Evolutionary conservation across 2,888 invertebrate genomes (phyloP).

Genomic region (Melipona beecheii): DNA sequence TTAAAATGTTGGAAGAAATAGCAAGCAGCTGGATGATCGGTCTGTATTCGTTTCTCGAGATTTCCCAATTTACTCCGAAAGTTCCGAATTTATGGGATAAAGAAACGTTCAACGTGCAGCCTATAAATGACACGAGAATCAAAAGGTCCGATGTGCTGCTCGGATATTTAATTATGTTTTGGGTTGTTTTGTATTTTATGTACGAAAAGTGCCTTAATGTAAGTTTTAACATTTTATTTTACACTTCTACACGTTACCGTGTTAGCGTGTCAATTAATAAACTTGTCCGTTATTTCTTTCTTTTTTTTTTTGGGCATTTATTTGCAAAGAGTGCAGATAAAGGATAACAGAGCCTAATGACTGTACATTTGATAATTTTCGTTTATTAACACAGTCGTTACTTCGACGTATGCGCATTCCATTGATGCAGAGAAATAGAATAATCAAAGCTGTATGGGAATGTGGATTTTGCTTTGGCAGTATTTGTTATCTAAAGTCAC

Average conservation of each 20-base stretch:
- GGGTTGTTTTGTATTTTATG: conserved; percentile 66
- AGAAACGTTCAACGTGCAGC: conserved; percentile 31
- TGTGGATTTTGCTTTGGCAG: conserved; percentile 74
- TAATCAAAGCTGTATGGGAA: conserved; percentile 73
- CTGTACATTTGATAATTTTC: conserved; percentile 20
- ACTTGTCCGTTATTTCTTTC: conserved; percentile 8
- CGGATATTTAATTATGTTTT: conserved; percentile 66
- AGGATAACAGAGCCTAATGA: conserved; percentile 25
- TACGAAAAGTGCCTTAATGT: conserved; percentile 74
- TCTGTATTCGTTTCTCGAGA: conserved; percentile 64
- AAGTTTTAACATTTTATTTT: conserved; percentile 42
- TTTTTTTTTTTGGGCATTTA: conserved; percentile 1
- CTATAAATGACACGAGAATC: conserved; percentile 39
- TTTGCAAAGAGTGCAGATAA: conserved; percentile 16
- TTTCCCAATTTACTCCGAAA: conserved; percentile 56
- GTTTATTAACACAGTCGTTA: conserved; percentile 66
- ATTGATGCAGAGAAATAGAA: conserved; percentile 67
- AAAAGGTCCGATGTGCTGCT: conserved; percentile 58
- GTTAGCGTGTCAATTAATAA: conserved; percentile 6
- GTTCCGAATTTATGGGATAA: conserved; percentile 61
- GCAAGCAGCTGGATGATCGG: conserved; percentile 58
- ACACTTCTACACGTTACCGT: not conserved
- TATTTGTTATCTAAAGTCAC: conserved; percentile 67
- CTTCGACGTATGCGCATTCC: conserved; percentile 73
- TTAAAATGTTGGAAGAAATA: conserved; percentile 61